A percentile compares a stretch with the other conserved stretches of the same genome.
Evolutionary conservation across 1,140 invertebrate genomes (phyloP).

Genomic region (Caligus rogercresseyi): DNA sequence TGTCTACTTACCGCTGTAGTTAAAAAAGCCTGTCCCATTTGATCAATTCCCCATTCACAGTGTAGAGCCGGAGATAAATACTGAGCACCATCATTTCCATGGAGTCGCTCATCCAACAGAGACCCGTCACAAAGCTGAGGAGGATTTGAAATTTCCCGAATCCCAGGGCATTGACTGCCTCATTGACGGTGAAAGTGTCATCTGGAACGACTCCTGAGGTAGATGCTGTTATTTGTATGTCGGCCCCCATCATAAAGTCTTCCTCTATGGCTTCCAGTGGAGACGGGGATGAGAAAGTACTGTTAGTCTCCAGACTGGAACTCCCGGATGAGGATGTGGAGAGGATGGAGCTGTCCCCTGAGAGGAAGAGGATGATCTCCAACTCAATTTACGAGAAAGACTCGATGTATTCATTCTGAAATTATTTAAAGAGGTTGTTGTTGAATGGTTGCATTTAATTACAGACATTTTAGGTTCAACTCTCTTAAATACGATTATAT

Average conservation of each 20-base stretch:
- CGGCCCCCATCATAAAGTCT: slow-evolving; percentile 30
- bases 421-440: too few relatives aligned
- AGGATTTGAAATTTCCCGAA: slow-evolving; percentile 89
- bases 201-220: slow-evolving; percentile 49
- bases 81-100: slow-evolving; percentile 97
- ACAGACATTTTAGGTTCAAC: too few relatives aligned
- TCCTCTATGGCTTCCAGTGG: background rate
- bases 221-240: slow-evolving; percentile 58
- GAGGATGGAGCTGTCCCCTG: background rate
- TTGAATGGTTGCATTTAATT: too few relatives aligned
- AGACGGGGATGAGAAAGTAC: background rate
- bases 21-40: slow-evolving; percentile 52
- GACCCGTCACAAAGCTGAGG: slow-evolving; percentile 58
- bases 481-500: too few relatives aligned
- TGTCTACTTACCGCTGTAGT: slow-evolving; percentile 45
- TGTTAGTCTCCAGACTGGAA: background rate
- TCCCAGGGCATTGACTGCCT: slow-evolving; percentile 83
- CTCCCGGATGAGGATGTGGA: background rate
- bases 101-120: slow-evolving; percentile 91
- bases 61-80: slow-evolving; percentile 78
- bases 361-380: background rate
- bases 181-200: slow-evolving; percentile 61
- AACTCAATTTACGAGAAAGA: background rate
- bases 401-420: background rate
- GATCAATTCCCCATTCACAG: slow-evolving; percentile 77